A percentile compares a stretch with the other conserved stretches of the same genome.
Conservation (phyloP, 2,797 vertebrate genomes). For the Leucoraja ocellata region DNA sequence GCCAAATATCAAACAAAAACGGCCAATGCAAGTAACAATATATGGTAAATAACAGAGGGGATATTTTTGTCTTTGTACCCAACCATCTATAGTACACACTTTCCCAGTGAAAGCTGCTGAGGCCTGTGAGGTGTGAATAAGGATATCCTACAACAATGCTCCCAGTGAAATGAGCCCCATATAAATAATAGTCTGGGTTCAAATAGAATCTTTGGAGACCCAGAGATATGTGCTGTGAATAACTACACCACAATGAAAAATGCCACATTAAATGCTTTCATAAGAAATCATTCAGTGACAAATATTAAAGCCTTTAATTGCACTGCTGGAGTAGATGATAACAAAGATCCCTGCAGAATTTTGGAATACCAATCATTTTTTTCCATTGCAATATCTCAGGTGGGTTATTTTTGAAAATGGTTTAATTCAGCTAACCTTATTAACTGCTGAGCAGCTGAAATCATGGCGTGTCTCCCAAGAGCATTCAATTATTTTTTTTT, state of each 20-base stretch:
- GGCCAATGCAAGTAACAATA: not conserved
- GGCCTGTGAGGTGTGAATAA: not conserved
- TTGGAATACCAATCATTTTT: conserved; percentile 6
- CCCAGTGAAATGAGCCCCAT: not conserved
- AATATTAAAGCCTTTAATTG: conserved; percentile 13
- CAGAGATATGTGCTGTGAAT: not conserved
- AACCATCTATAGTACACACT: not conserved
- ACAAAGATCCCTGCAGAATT: not conserved
- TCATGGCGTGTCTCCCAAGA: not conserved
- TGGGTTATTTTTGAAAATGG: not conserved
- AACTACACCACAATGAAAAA: not conserved
- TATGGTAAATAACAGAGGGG: too few species aligned
- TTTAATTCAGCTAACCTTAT: conserved; percentile 15
- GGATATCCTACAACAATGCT: not conserved
- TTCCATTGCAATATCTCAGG: not conserved
- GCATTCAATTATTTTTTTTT: not conserved
- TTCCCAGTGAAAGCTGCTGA: not conserved
- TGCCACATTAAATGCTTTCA: not conserved
- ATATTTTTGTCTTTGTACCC: not conserved
- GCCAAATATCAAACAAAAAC: not conserved
- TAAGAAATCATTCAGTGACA: not conserved
- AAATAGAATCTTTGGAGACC: not conserved
- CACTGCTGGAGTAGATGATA: not conserved
- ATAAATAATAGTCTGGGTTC: not conserved
- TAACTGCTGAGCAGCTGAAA: not conserved